Evolutionary conservation across 2,888 invertebrate genomes (phyloP), one percentile per base, ranked within the genome.

Genomic region (Mythimna impura): DNA sequence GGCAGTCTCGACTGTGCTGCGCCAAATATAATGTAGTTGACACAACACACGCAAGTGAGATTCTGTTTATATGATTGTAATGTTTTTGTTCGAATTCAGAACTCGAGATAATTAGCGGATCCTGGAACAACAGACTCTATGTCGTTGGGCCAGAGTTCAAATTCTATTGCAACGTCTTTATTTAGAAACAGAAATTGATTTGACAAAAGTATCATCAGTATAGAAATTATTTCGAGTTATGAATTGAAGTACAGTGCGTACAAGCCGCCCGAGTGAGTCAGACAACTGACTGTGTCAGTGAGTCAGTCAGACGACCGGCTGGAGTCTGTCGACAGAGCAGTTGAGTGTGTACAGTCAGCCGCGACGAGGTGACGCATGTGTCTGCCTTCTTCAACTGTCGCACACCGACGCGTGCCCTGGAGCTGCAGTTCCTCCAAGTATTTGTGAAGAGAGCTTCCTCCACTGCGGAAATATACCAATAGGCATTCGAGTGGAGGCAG

Each of bases 31-130:
- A 60, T 43, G 14, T 58, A 30, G 34, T 50, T 22, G 34, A 86
- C 88, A 90, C 92, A 93, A 93, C 92, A 90, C 83, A 82, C 58
- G n/a, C 89, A 91, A 93, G 93, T 93, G 93, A 94, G 92, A 93
- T 83, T 87, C 77, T 76, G 80, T 83, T 82, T 50, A 62, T 83
- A 81, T 79, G 83, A 85, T 86, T 76, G 83, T 84, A 74, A 80
- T 66, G 25, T 57, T 57, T 47, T 47, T 47, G 43, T 47, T 47
- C 43, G 14, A 47, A 47, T 47, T 47, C 43, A 47, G 14, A 17
- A 47, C 43, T 47, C 43, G 43, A 47, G 43, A 47, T 47, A 47
- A 47, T 47, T 17, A 47, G 17, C 43, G 43, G 12, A 12, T 12
- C 40, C 40, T 40, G 40, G 40, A 40, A 40, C 40, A 40, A 40